Base-by-base conservation (phyloP, 64 coral and sea anemone genomes). In the Actinia equina region DNA sequence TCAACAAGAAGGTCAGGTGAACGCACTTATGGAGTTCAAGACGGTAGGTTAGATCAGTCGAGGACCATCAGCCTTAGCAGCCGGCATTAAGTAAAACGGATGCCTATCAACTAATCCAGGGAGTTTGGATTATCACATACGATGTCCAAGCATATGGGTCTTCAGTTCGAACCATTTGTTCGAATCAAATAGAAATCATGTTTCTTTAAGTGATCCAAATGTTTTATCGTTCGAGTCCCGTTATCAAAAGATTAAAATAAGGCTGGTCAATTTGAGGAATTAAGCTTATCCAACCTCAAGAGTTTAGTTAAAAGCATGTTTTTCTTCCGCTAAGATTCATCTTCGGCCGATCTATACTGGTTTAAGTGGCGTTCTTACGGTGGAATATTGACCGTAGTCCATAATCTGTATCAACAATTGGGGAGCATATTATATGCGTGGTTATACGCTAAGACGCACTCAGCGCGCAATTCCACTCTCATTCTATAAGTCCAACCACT, bases 231-330 rank as follows among this genome's bases (percentile, higher is more conserved):
- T 81, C 17, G 22, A 81, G 42, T 81, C 13, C 43, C 17, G 78
- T 52, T 81, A 81, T 81, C 78, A 23, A 52, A 49, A 52, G 78
- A 81, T 81, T 13, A 79, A 44, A 42, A 44, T 43, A 69, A 79
- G 18, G 44, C 19, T 79, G 77, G 77, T 46, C 78, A 52, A 81
- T 81, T 81, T 81, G 42, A 49, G 42, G 78, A 52, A 49, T 49
- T 81, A 49, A 44, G 49, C 49, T 81, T 81, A 81, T 81, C 78
- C 78, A 37, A 51, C 43, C 23, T 81, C 44, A 81, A 81, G 78
- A 81, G 78, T 44, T 81, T 44, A 49, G 78, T 81, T 81, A 81
- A 81, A 81, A 81, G 78, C 78, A 44, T 52, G 78, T 44, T n/a
- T 57, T 81, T 81, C 49, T 81, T 81, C 41, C 69, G 69, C 69